Conservation (phyloP, 2,797 vertebrate genomes). For the Alauda arvensis region DNA sequence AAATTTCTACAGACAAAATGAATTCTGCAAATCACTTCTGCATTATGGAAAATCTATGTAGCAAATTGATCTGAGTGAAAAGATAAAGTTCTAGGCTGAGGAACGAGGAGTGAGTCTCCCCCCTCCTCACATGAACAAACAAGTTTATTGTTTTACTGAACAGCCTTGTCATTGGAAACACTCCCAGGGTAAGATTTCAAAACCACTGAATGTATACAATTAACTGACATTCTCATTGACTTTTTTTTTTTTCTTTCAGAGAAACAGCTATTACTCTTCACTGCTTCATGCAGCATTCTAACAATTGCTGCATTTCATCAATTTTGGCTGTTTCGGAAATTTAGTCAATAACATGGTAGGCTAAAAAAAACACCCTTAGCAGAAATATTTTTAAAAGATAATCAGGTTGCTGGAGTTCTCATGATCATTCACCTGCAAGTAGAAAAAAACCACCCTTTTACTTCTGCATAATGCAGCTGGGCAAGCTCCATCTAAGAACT, state of each 20-base stretch:
- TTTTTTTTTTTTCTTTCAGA: neutral
- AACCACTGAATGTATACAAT: neutral
- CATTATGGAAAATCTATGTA: conserved; percentile 36
- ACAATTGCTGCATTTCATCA: neutral
- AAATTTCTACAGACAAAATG: neutral
- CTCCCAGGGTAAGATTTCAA: neutral
- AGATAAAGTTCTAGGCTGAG: neutral
- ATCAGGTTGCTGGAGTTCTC: neutral
- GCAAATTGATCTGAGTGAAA: neutral
- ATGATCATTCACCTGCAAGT: neutral
- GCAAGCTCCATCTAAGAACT: neutral
- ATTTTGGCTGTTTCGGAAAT: neutral
- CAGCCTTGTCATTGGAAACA: neutral
- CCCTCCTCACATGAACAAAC: neutral
- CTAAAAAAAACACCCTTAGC: neutral
- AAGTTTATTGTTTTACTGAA: neutral
- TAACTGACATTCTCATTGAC: neutral
- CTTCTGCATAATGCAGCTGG: neutral
- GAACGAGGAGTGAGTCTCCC: rapidly evolving
- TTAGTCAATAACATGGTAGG: neutral
- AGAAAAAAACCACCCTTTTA: neutral
- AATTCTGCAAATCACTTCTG: neutral
- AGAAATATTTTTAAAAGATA: neutral
- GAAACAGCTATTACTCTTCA: neutral
- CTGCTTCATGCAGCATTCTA: neutral